phyloP scores from a whole-genome alignment of 2,113 vertebrate species.

The Gallinago jamesoni region DNA sequence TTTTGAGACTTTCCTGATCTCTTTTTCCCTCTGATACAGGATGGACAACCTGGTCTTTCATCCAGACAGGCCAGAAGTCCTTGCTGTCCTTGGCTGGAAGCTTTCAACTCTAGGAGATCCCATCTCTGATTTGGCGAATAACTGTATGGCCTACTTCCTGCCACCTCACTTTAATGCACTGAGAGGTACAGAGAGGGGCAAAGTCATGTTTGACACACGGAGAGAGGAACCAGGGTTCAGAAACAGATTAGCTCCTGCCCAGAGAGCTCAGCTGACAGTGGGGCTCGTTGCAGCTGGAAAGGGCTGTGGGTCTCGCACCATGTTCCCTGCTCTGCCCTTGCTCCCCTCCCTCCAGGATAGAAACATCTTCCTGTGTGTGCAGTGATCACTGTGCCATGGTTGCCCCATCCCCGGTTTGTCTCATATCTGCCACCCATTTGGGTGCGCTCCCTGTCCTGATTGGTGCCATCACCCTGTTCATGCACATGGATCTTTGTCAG shows the following conservation, averaged over 20 bases:
- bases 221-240: neutral
- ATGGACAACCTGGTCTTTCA: conserved; percentile 85
- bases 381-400: neutral
- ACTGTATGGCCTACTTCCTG: conserved; percentile 76
- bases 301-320: neutral
- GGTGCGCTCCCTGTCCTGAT: neutral
- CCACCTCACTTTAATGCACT: conserved; percentile 65
- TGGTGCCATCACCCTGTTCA: neutral
- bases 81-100: conserved; percentile 84
- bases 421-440: neutral
- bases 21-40: conserved; percentile 65
- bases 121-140: conserved; percentile 79
- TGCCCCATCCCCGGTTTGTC: neutral
- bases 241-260: neutral
- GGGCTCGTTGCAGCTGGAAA: neutral
- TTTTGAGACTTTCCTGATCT: neutral
- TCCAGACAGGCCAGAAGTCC: conserved; percentile 76
- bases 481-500: neutral
- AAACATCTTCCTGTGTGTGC: neutral
- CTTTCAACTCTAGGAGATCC: conserved; percentile 82
- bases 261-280: neutral
- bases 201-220: neutral
- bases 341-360: neutral
- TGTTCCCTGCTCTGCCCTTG: neutral
- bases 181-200: conserved; percentile 74